Base-by-base conservation (phyloP, 1,140 invertebrate species). In the Drosophila quadrilineata region DNA sequence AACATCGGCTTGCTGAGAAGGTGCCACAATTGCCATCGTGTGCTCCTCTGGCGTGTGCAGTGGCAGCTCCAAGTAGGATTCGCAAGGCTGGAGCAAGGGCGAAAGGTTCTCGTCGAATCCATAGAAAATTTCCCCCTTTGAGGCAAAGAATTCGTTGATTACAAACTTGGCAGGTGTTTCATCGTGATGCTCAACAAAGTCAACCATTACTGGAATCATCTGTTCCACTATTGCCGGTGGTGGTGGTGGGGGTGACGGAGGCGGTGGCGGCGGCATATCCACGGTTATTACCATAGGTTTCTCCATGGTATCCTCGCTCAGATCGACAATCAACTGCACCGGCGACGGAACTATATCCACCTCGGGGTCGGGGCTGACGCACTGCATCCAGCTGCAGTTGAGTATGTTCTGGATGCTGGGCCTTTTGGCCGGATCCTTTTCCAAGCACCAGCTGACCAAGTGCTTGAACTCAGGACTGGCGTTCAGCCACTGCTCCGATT, bases 361-460 rank as follows among this genome's bases (percentile, higher is more conserved):
- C 21, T 77, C 74, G 10, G 48, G 41, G 40, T 74, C 70, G n/a
- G 3, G n/a, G 4, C 1, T 19, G n/a, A 0, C n/a, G n/a, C 10
- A 38, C 8, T 59, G 88, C 72, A 96, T 54, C 95, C 96, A 97
- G 3, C 92, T 89, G 76, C 94, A 93, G 4, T 90, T 87, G 0
- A 92, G 86, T 1, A 97, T 89, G 33, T 94, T 93, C 8, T 75
- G 69, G 88, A 97, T 93, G 19, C 92, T 93, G 3, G 97, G 89
- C 60, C 96, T 91, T 68, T 94, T 91, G 22, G 89, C 90, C 0
- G 96, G 95, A 85, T 97, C 93, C 1, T 95, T 93, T 1, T 94
- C 95, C 28, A 98, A 82, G 24, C 98, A 91, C 56, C 93, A 94
- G 90, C 92, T 92, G 1, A 95, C 95, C 8, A 98, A 91, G 28